Base-by-base conservation (phyloP, 1,140 invertebrate genomes). In the Drosophila elegans region DNA sequence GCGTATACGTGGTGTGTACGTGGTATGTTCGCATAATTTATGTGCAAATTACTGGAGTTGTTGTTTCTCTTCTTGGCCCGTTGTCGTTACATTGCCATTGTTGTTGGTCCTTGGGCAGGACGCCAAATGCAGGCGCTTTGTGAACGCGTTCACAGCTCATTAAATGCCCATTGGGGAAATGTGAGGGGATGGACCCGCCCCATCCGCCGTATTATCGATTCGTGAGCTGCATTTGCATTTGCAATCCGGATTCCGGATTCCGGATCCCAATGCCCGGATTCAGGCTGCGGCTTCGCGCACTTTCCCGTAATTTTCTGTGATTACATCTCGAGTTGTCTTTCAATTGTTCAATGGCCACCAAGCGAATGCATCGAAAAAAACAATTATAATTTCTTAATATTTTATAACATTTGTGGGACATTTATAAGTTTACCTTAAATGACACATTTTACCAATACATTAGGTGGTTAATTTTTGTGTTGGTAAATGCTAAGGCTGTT, bases 71-170 rank as follows among this genome's bases (percentile, higher is more conserved):
- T 9, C 25, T 29, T 48, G 57, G 44, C 16, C 56, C 16, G 11
- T 48, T 62, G 25, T 42, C 55, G 54, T 29, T 42, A 34, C 6
- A 36, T 42, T 25, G 36, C n/a, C 45, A 51, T 63, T 67, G 64
- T 67, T 49, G 59, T 27, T 21, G 16, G 34, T 29, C 64, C 61
- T 68, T 68, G 64, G 64, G 60, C 64, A n/a, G 16, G 42, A 45
- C 38, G 64, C 64, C 61, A 68, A 68, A 52, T 68, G 64, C 64
- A 68, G 64, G 46, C 64, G 45, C 64, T 64, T 53, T 66, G 46
- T 16, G 46, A 66, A 45, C 36, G 64, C 60, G 59, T 68, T 68
- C 38, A 66, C 64, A 68, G 64, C 64, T 68, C 64, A 68, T 68
- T 68, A 68, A 68, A 68, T 49, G 64, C 46, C 49, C 60, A 68